Conservation (phyloP, 2,113 vertebrate species). For the Pontoporia blainvillei region DNA sequence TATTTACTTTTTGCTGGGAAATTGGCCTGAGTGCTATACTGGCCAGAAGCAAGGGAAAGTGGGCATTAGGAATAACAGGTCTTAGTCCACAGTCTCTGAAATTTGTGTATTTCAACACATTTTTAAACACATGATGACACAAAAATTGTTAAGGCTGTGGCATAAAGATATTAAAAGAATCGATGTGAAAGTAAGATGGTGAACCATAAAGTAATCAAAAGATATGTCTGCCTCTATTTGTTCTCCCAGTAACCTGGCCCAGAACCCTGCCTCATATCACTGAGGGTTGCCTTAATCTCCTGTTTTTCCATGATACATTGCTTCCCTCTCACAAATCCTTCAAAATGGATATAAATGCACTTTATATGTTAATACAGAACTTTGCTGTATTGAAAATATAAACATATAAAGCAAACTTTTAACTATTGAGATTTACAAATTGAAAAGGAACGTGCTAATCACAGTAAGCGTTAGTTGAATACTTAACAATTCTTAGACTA, state of each 20-base stretch:
- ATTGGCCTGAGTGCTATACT: background rate
- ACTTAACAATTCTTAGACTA: background rate
- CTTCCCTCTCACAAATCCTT: background rate
- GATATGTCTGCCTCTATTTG: background rate
- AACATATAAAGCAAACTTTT: background rate
- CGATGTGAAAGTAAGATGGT: background rate
- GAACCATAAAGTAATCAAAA: background rate
- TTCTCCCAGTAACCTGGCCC: background rate
- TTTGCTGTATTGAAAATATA: background rate
- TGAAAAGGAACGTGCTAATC: background rate
- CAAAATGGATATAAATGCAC: background rate
- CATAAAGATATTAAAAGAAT: background rate
- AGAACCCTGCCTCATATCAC: background rate
- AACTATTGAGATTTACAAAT: background rate
- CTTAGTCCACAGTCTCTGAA: background rate
- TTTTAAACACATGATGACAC: background rate
- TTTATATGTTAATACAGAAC: background rate
- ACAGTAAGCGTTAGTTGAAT: background rate
- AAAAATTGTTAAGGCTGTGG: background rate
- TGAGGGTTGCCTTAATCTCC: background rate
- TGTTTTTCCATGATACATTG: background rate
- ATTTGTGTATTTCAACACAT: background rate
- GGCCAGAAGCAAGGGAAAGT: background rate
- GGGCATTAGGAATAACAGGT: background rate
- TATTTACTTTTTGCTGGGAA: background rate